Evolutionary conservation across 92 coral and sea anemone genomes (phyloP), one percentile per base, ranked within the genome.

Genomic region (Pocillopora meandrina): DNA sequence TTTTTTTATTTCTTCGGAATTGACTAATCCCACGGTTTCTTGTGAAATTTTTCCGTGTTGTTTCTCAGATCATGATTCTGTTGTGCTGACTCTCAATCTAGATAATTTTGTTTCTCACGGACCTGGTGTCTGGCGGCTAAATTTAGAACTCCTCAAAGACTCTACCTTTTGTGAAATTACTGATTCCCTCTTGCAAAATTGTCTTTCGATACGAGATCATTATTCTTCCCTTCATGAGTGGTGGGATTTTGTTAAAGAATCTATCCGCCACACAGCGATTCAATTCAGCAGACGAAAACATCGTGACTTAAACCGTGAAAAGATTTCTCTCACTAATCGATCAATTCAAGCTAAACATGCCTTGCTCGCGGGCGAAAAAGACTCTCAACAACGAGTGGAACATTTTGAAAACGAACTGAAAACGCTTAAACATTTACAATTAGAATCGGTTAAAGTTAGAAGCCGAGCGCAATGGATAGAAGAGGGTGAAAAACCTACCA

Each of bases 181-280:
- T 15, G 13, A 36, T 7, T 2, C 10, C 1, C 75, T 81, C 36
- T 19, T 58, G 12, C 15, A 10, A 0, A 21, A 78, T 18, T 78
- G 76, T 35, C 2, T n/a, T 0, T 1, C 12, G 1, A 19, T 57
- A 12, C 13, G 57, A 23, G 0, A 11, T 0, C 0, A 47, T 2
- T 89, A 67, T 36, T 21, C 21, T 0, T 64, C 74, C 1, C 9
- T 75, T 5, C 69, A 63, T 14, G 52, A 49, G 3, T 85, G 87
- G 90, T 86, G 90, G 92, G 92, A 89, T 56, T 62, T 36, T 21
- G 72, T 82, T 0, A 88, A 88, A 70, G 21, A 36, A 3, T 35
- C 75, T 4, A 5, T 88, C 0, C 56, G 63, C 10, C 1, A 9
- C 3, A n/a, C 42, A 5, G 13, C 77, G 1, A 1, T 17, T 12